These are phyloP conservation scores for Megalops atlanticus DNA, from an alignment of 2,113 vertebrate genomes.

Conservation along the genomic window DNA sequence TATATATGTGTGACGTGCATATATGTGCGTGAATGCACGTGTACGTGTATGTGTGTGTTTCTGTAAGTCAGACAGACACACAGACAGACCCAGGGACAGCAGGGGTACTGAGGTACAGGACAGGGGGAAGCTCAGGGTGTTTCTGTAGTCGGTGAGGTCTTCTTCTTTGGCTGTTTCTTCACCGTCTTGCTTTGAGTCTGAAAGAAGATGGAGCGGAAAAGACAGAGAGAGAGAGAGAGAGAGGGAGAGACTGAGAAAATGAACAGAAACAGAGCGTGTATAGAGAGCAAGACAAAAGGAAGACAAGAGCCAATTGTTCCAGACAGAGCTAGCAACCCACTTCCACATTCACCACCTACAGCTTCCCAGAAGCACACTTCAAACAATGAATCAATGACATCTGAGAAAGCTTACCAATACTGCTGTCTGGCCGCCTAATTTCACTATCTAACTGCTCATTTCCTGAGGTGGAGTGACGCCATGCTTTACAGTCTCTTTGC, in stretches of 20 bases:
- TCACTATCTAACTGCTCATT: no score
- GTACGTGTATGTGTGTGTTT: background rate
- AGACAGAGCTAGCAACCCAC: background rate
- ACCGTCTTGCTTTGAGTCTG: conserved; percentile 80
- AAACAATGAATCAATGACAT: background rate
- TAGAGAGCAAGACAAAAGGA: background rate
- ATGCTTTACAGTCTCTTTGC: no score
- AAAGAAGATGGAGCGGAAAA: conserved; percentile 20
- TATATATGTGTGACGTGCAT: background rate
- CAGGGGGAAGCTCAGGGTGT: conserved; percentile 76
- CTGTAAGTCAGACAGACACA: conserved; percentile 30
- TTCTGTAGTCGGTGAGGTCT: conserved; percentile 77
- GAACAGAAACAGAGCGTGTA: background rate
- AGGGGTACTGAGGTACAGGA: conserved; percentile 24
- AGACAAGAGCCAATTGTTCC: conserved; percentile 10
- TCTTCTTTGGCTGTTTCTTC: conserved; percentile 92
- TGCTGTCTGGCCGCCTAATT: no score
- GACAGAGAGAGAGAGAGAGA: background rate
- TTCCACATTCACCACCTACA: background rate
- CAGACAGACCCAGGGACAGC: background rate
- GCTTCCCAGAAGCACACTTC: background rate
- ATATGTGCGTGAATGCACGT: no score
- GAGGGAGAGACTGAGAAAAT: background rate
- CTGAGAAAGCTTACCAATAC: background rate
- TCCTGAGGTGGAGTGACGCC: no score